Conservation (phyloP, 2,113 vertebrate genomes). For the Psephotus haematonotus region DNA sequence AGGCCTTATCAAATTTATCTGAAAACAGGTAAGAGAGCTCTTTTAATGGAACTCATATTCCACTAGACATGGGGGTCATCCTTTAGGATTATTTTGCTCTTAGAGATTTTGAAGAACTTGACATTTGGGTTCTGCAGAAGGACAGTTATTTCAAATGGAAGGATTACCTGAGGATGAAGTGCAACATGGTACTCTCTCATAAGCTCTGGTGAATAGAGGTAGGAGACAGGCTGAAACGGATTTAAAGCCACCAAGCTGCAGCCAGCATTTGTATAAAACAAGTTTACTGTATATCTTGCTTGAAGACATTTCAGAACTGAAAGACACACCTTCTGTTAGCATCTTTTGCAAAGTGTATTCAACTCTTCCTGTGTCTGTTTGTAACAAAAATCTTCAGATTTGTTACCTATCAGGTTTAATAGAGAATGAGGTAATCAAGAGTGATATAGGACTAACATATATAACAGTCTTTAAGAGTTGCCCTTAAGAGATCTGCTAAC, state of each 20-base stretch:
- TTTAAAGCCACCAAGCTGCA: constrained; percentile 96
- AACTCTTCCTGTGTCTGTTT: neutral
- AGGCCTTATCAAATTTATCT: neutral
- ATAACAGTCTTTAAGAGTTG: neutral
- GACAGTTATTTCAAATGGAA: neutral
- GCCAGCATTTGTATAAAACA: constrained; percentile 95
- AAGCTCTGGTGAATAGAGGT: constrained; percentile 86
- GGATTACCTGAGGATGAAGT: constrained; percentile 85
- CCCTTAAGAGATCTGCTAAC: neutral
- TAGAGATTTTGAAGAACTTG: neutral
- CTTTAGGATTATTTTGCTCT: neutral
- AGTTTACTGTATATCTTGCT: constrained; percentile 82
- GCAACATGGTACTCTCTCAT: constrained; percentile 91
- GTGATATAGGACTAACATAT: accelerated
- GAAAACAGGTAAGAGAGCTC: neutral
- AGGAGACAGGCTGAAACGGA: constrained; percentile 87
- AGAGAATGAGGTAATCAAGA: neutral
- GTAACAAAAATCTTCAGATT: neutral
- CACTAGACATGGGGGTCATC: neutral
- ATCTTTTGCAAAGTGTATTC: neutral
- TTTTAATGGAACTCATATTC: neutral
- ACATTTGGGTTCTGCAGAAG: neutral
- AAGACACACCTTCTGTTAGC: constrained; percentile 46
- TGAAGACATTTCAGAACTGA: constrained; percentile 95
- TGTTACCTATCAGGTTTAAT: neutral